Evolutionary conservation across 2,113 vertebrate genomes (phyloP), one percentile per base, ranked within the genome.

Genomic region (Panurus biarmicus): DNA sequence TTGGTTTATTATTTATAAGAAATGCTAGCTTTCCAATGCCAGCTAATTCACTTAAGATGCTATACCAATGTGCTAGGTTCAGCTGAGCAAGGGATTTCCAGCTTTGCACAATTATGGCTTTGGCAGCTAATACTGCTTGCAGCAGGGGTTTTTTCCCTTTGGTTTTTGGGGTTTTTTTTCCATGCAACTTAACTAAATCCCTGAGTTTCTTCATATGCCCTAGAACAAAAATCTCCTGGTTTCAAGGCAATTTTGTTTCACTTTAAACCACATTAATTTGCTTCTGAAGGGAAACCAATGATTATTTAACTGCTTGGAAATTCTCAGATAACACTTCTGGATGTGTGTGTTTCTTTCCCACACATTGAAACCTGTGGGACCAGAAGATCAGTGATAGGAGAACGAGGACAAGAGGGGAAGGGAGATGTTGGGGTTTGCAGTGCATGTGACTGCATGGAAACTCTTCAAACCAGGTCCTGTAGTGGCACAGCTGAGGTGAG

Each of bases 31-130:
- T 90, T 90, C 21, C 18, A 25, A 65, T 70, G 94, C 77, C 87
- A 81, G 60, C 38, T 97, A 89, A 95, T 89, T 94, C 74, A 85
- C 89, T 96, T 96, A 96, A 90, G 64, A 91, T 91, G 94, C 80
- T 94, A 25, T 53, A 87, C 54, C 79, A 87, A 23, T 57, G 72
- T 56, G 38, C 24, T 85, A 60, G 42, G 35, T 77, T 35, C 78
- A 93, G 85, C 67, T 78, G 90, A 91, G 78, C 54, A 89, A 95
- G 60, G 61, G 78, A 90, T 92, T 96, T 95, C 85, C 88, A 96
- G 67, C 64, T 51, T 69, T 74, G 57, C 45, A 65, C 50, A 79
- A 61, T 96, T 92, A 91, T 22, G 69, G 47, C 64, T 95, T 90
- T 93, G 85, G 91, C 82, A 94, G 51, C 24, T 36, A 45, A 72